Evolutionary conservation across 2,888 invertebrate species (phyloP).

Genomic region (Clivina fossor): DNA sequence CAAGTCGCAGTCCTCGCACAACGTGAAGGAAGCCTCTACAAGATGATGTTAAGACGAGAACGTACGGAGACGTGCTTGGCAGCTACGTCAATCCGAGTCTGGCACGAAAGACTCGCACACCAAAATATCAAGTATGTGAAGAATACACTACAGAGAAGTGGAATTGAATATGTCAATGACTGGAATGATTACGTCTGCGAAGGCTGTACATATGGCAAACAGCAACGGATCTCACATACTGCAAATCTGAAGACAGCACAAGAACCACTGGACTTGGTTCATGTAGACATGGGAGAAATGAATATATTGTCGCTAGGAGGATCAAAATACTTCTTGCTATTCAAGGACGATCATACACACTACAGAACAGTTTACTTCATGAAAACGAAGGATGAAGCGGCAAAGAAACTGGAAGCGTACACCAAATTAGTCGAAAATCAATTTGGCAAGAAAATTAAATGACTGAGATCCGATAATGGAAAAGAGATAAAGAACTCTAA

Average conservation of each 20-base stretch:
- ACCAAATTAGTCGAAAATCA: slow-evolving; percentile 42
- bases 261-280: slow-evolving; percentile 40
- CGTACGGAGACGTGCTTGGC: slow-evolving; percentile 38
- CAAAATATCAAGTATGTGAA: not conserved
- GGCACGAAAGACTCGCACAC: slow-evolving; percentile 35
- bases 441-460: slow-evolving; percentile 40
- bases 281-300: slow-evolving; percentile 44
- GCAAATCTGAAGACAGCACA: slow-evolving; percentile 40
- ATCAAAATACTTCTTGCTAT: slow-evolving; percentile 43
- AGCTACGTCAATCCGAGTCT: slow-evolving; percentile 38
- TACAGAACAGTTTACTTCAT: slow-evolving; percentile 44
- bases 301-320: slow-evolving; percentile 41
- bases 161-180: slow-evolving; percentile 28
- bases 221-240: slow-evolving; percentile 38
- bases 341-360: slow-evolving; percentile 42
- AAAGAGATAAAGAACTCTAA: slow-evolving; percentile 12
- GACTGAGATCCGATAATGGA: slow-evolving; percentile 31
- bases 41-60: slow-evolving; percentile 37
- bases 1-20: slow-evolving; percentile 32
- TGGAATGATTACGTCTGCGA: slow-evolving; percentile 35
- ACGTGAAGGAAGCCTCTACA: slow-evolving; percentile 28
- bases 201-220: slow-evolving; percentile 17
- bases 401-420: slow-evolving; percentile 38
- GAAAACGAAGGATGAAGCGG: slow-evolving; percentile 42
- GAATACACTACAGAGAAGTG: slow-evolving; percentile 24